Percentiles rank a stretch among this genome's conserved stretches.
Conservation (phyloP, 2,888 invertebrate species). For the Caenorhabditis angaria region DNA sequence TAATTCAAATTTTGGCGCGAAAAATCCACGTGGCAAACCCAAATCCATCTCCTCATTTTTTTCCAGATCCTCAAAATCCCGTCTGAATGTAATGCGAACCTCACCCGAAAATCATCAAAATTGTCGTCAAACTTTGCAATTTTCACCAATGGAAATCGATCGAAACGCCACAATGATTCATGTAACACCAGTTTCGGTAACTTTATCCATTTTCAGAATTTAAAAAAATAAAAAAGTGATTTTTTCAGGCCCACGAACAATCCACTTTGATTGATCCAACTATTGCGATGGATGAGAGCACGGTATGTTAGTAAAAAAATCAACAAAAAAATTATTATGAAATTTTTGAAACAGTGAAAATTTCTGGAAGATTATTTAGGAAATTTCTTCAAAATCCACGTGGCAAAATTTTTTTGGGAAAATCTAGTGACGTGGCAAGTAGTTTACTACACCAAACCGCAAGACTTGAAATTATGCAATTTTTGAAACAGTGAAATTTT, state of each 20-base stretch:
- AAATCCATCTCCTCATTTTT: background rate
- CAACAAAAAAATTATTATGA: background rate
- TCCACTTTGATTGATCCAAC: background rate
- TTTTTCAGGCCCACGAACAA: background rate
- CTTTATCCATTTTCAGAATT: too few species aligned
- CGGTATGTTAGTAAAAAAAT: background rate
- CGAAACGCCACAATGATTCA: background rate
- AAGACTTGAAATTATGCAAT: too few species aligned
- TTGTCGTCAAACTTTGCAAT: background rate
- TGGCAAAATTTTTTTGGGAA: too few species aligned
- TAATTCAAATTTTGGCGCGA: too few species aligned
- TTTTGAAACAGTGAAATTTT: too few species aligned
- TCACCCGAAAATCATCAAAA: background rate
- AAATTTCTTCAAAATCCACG: too few species aligned
- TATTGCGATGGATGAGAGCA: background rate
- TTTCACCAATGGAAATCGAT: constrained; percentile 1
- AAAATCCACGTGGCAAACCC: too few species aligned
- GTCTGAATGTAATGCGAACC: background rate
- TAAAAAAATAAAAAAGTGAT: too few species aligned
- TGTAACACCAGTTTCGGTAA: background rate
- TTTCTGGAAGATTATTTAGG: too few species aligned
- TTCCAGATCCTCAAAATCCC: background rate
- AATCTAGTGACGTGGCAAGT: too few species aligned
- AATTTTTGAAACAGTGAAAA: too few species aligned
- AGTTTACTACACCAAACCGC: too few species aligned